phyloP scores from a whole-genome alignment of 2,113 vertebrate species.

The Glareola pratincola region DNA sequence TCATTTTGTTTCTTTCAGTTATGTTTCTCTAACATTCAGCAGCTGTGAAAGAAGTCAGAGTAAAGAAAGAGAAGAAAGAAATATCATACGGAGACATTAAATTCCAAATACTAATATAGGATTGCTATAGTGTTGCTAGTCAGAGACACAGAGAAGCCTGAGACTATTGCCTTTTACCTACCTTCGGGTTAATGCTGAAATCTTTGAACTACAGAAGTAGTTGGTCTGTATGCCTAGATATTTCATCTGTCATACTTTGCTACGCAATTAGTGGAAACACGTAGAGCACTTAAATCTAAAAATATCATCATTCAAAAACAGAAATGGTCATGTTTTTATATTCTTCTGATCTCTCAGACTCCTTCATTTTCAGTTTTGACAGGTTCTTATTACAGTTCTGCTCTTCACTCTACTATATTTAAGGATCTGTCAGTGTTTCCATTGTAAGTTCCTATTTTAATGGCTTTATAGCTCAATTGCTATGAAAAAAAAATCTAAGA shows the following conservation, averaged over 20 bases:
- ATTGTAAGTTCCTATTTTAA: background rate
- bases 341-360: background rate
- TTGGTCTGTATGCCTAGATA: background rate
- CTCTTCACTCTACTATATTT: background rate
- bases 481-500: background rate
- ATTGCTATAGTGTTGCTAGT: background rate
- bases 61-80: background rate
- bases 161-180: background rate
- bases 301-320: background rate
- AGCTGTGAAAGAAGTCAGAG: no score
- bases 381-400: conserved; percentile 7
- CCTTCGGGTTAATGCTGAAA: background rate
- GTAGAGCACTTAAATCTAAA: background rate
- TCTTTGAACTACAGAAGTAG: background rate
- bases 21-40: no score
- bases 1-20: background rate
- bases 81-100: background rate
- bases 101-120: background rate
- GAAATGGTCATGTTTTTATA: background rate
- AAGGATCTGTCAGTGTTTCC: background rate
- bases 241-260: background rate
- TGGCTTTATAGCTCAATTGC: background rate
- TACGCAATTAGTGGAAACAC: background rate
- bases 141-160: background rate
- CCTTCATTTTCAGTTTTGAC: conserved; percentile 7